Evolutionary conservation across 2,113 vertebrate genomes (phyloP).

Genomic region (Gavia stellata): DNA sequence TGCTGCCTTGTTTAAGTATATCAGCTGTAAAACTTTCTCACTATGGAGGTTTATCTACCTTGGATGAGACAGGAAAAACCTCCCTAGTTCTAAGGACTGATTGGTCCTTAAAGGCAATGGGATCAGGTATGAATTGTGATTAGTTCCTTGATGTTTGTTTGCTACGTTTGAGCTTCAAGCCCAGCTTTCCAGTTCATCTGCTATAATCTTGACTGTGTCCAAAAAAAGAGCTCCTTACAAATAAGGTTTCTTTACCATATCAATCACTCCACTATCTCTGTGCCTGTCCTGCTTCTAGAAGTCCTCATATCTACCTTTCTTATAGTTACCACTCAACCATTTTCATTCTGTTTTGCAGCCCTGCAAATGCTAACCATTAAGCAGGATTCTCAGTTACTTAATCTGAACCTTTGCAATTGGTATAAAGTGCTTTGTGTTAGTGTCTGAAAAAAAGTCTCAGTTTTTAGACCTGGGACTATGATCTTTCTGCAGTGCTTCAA

Average conservation of each 20-base stretch:
- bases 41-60: not conserved
- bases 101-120: constrained; percentile 44
- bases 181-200: not conserved
- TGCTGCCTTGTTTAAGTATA: not conserved
- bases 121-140: not conserved
- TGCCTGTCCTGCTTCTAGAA: not conserved
- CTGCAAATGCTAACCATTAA: not conserved
- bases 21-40: not conserved
- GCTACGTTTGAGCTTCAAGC: not conserved
- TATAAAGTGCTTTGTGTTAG: not conserved
- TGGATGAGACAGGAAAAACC: not conserved
- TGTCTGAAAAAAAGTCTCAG: not conserved
- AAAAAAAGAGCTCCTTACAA: not conserved
- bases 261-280: not conserved
- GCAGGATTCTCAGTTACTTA: not conserved
- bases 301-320: not conserved
- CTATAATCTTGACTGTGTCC: not conserved
- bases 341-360: not conserved
- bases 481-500: not conserved
- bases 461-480: not conserved
- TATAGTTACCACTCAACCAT: not conserved
- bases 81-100: not conserved
- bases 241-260: not conserved
- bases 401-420: not conserved
- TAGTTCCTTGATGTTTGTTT: not conserved